Base-by-base conservation (phyloP, 2,797 vertebrate genomes). In the Tenualosa ilisha region DNA sequence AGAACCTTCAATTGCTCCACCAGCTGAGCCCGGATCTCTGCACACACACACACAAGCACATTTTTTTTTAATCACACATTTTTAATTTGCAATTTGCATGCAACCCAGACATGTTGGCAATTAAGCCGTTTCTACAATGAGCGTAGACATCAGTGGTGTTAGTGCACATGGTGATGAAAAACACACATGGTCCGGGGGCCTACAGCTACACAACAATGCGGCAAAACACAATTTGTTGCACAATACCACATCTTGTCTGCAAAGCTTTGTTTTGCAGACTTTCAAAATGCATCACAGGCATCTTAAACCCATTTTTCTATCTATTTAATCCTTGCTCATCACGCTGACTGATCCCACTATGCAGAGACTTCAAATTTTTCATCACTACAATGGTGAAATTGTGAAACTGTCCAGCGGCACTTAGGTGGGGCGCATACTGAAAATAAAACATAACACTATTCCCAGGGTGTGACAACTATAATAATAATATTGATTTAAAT, bases 1-100 rank as follows among this genome's bases (percentile, higher is more conserved):
- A 99, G 94, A 90, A 98, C 99, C 92, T 99, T 98, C 91, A 98
- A 97, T 91, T 99, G 98, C 91, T 99, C 98, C 90, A 98, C 95
- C 89, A 99, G 93, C 93, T 99, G 98, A 93, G 97, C 96, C 84
- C 98, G 97, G 86, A 99, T 98, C 96, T 99, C 98, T 93, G 88
- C 1, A 82, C 86, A 81, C 43, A 43, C 82, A 88, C 51, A 84
- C 84, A 87, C 81, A 89, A 61, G 83, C 15, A 88, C 31, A 72
- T 6, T 37, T 46, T 79, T 46, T 79, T 40, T 56, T 43, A 46
- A 22, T 51, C 72, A 84, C 83, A 81, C 17, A 24, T 84, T 79
- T 59, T 53, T 85, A 88, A 85, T 31, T 72, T 50, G 40, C 81
- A 51, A 65, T 56, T 53, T 75, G 49, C 65, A 46, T 68, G 37